Percentiles rank a stretch among this genome's conserved stretches.
Conservation (phyloP, 2,797 vertebrate genomes). For the Epinephelus coioides region DNA sequence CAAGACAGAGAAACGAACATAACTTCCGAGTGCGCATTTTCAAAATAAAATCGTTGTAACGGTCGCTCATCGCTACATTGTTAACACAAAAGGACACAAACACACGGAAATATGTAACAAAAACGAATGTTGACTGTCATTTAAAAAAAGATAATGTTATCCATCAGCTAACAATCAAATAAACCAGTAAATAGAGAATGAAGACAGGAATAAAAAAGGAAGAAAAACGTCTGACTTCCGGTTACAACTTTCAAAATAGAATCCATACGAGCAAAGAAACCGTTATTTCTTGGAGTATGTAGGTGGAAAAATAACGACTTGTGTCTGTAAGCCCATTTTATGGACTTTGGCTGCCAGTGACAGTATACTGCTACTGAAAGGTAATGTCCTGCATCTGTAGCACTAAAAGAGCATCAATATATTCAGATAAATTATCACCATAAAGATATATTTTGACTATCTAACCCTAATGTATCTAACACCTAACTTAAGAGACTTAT, state of each 20-base stretch:
- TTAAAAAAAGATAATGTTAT: not conserved
- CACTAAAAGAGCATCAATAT: not conserved
- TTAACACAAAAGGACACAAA: not conserved
- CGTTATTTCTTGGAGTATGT: not conserved
- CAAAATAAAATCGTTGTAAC: constrained; percentile 39
- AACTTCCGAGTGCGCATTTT: constrained; percentile 22
- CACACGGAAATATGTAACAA: rapidly evolving
- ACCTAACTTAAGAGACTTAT: not conserved
- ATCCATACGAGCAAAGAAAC: not conserved
- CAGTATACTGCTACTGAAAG: not conserved
- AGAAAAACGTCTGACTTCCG: constrained; percentile 20
- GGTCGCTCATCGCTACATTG: rapidly evolving
- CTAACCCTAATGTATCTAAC: not conserved
- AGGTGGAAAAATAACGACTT: constrained; percentile 57
- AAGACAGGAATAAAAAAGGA: rapidly evolving
- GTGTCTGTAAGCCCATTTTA: too few species aligned
- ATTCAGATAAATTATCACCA: not conserved
- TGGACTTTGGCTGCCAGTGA: not conserved
- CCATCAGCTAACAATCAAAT: rapidly evolving
- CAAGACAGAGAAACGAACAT: not conserved
- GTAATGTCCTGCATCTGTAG: not conserved
- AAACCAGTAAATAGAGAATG: not conserved
- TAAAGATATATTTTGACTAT: not conserved
- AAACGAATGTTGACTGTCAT: rapidly evolving
- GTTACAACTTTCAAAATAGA: constrained; percentile 50